Conservation (phyloP, 2,888 invertebrate species). For the Catocala fraxini region DNA sequence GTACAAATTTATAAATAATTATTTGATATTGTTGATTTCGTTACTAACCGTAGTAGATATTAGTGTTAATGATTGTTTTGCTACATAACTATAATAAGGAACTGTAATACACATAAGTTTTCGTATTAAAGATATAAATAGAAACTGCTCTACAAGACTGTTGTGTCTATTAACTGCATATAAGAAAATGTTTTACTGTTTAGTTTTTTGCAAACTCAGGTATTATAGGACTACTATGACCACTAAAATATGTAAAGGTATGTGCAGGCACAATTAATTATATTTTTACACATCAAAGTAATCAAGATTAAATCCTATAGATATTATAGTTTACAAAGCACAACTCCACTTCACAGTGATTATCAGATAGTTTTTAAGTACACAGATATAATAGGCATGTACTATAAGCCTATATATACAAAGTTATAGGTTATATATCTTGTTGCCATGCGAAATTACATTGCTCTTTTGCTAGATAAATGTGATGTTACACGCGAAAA, state of each 20-base stretch:
- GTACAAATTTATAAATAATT: no score
- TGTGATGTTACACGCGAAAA: conserved; percentile 44
- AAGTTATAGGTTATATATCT: conserved; percentile 77
- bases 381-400: conserved; percentile 57
- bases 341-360: conserved; percentile 61
- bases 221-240: not conserved
- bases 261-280: conserved; percentile 11
- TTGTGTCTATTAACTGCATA: no score
- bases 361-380: conserved; percentile 72
- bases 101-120: no score
- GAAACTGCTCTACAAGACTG: no score
- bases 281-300: conserved; percentile 37
- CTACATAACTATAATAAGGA: no score
- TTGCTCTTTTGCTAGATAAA: conserved; percentile 55
- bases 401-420: conserved; percentile 65
- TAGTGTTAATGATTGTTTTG: no score
- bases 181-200: no score
- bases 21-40: no score
- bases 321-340: conserved; percentile 58
- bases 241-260: conserved; percentile 17
- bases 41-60: no score
- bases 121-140: no score
- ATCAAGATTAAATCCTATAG: conserved; percentile 52
- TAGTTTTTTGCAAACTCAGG: no score
- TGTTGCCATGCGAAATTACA: conserved; percentile 81